Evolutionary conservation across 2,888 invertebrate genomes (phyloP).

Genomic region (Torymus tubicola): DNA sequence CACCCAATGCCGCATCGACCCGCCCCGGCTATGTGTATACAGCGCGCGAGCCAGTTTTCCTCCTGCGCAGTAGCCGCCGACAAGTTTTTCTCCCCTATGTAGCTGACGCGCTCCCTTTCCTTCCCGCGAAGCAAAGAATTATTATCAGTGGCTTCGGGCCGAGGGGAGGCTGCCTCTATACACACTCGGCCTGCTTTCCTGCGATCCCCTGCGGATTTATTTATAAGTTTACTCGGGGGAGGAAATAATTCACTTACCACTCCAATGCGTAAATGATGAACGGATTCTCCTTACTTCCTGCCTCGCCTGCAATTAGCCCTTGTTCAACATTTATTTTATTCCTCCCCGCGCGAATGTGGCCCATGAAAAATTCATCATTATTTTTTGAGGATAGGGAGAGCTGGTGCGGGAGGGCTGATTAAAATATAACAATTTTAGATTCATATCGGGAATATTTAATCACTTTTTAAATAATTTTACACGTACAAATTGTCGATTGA

Average conservation of each 20-base stretch:
- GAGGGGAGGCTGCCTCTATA: not conserved
- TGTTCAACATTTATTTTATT: no score
- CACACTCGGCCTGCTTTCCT: not conserved
- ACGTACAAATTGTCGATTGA: conserved; percentile 66
- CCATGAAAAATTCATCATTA: not conserved
- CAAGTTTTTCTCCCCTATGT: conserved; percentile 59
- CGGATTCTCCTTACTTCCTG: no score
- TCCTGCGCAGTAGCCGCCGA: not conserved
- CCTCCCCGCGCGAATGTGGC: no score
- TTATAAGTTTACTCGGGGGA: not conserved
- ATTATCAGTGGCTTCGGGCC: conserved; percentile 20
- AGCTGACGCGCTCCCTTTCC: not conserved
- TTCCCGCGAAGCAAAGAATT: conserved; percentile 4
- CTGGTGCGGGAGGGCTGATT: not conserved
- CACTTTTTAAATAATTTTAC: conserved; percentile 73
- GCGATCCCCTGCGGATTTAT: not conserved
- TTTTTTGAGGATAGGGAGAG: not conserved
- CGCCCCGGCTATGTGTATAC: conserved; percentile 62
- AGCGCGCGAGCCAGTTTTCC: not conserved
- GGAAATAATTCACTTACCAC: conserved; percentile 44
- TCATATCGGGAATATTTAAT: conserved; percentile 74
- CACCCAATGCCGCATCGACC: conserved; percentile 65
- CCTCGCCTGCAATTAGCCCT: no score
- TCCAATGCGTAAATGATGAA: not conserved
- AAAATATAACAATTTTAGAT: conserved; percentile 45